phyloP scores from a whole-genome alignment of 2,888 invertebrate genomes.

The Pecten maximus region DNA sequence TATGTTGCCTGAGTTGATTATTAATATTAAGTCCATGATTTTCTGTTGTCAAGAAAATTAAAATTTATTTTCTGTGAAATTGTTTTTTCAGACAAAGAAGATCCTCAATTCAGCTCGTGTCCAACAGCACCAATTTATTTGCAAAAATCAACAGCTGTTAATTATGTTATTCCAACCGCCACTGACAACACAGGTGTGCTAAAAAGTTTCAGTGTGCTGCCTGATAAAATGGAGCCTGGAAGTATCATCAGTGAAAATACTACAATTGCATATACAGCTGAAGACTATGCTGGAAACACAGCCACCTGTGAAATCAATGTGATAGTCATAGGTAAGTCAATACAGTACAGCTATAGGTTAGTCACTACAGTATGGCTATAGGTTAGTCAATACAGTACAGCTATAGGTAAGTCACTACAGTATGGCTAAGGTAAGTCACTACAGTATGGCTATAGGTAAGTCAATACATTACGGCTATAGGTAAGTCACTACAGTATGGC shows the following conservation, averaged over 20 bases:
- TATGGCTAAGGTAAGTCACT: no score
- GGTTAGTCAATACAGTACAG: no score
- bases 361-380: no score
- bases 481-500: no score
- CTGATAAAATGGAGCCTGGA: constrained; percentile 35
- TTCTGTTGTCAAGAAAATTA: no score
- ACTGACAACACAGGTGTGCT: constrained; percentile 62
- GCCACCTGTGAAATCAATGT: constrained; percentile 48
- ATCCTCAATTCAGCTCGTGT: constrained; percentile 57
- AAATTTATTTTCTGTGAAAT: no score
- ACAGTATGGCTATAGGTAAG: no score
- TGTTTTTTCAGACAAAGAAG: constrained; percentile 54
- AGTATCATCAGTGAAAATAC: constrained; percentile 38
- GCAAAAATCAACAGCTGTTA: constrained; percentile 44
- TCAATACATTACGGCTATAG: no score
- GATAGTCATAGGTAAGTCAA: constrained; percentile 49
- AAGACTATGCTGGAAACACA: constrained; percentile 47
- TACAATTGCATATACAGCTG: constrained; percentile 43
- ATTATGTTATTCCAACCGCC: constrained; percentile 44
- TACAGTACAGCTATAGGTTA: no score
- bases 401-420: no score
- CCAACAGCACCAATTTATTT: constrained; percentile 48
- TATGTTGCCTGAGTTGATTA: no score
- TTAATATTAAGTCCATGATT: no score
- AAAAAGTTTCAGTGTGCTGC: constrained; percentile 41